A percentile compares a stretch with the other conserved stretches of the same genome.
Evolutionary conservation across 2,113 vertebrate genomes (phyloP).

Genomic region (Machaerirhynchus nigripectus): DNA sequence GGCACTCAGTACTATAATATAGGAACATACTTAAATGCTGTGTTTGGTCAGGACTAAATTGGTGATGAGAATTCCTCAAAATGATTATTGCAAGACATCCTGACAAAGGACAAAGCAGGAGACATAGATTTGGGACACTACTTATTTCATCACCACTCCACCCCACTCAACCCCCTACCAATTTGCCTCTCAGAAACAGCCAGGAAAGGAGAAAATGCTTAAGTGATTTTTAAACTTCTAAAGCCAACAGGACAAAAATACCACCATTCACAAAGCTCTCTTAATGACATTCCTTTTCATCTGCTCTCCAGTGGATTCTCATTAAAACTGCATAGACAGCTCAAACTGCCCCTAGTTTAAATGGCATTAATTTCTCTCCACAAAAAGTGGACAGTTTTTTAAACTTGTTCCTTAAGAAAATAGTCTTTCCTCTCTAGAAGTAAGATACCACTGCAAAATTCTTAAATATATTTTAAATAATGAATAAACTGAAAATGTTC

Average conservation of each 20-base stretch:
- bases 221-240: background rate
- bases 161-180: fast-evolving
- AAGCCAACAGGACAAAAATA: background rate
- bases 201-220: background rate
- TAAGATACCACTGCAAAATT: background rate
- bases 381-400: background rate
- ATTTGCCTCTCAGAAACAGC: background rate
- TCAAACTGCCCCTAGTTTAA: background rate
- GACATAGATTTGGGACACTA: background rate
- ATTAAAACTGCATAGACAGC: background rate
- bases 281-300: background rate
- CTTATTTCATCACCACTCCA: background rate
- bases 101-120: background rate
- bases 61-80: background rate
- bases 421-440: background rate
- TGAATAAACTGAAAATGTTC: background rate
- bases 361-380: background rate
- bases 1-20: background rate
- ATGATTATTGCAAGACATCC: background rate
- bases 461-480: background rate
- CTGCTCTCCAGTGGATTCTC: conserved; percentile 19
- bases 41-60: background rate
- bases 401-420: background rate
- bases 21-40: background rate
- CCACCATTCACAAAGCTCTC: background rate